Conservation (phyloP, 2,113 vertebrate genomes). For the Eubucco bourcierii region DNA sequence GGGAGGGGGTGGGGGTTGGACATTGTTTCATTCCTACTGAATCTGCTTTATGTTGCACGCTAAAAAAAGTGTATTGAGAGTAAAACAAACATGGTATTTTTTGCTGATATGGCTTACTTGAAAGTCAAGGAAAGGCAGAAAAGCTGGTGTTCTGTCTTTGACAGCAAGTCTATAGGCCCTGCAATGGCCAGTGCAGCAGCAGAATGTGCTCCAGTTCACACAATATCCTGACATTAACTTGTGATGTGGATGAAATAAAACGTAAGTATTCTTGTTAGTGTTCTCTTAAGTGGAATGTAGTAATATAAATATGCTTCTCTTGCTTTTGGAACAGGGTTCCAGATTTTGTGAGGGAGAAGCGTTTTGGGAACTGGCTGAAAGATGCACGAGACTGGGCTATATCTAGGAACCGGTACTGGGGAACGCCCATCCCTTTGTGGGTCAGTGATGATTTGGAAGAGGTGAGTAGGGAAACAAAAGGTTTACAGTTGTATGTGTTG, state of each 20-base stretch:
- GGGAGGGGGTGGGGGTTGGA: background rate
- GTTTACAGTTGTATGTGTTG: background rate
- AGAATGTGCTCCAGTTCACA: background rate
- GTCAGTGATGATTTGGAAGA: slow-evolving; percentile 94
- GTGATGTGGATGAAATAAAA: background rate
- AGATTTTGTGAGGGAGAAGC: slow-evolving; percentile 94
- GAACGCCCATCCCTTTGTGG: slow-evolving; percentile 96
- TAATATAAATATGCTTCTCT: rapidly evolving
- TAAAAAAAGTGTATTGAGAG: background rate
- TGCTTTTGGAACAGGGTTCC: slow-evolving; percentile 83
- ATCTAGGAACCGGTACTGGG: slow-evolving; percentile 98
- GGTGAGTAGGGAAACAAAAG: slow-evolving; percentile 68
- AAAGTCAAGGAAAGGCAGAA: background rate
- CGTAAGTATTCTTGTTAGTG: background rate
- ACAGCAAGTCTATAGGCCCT: background rate
- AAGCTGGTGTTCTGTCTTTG: background rate
- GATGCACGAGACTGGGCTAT: slow-evolving; percentile 95
- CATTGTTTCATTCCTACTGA: background rate
- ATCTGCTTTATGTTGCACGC: background rate
- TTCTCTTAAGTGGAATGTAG: background rate
- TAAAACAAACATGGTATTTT: background rate
- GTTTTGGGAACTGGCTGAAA: slow-evolving; percentile 97
- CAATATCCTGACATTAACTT: background rate
- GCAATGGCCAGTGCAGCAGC: background rate
- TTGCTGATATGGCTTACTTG: background rate